Base-by-base conservation (phyloP, 1,140 invertebrate genomes). In the Spodoptera frugiperda region DNA sequence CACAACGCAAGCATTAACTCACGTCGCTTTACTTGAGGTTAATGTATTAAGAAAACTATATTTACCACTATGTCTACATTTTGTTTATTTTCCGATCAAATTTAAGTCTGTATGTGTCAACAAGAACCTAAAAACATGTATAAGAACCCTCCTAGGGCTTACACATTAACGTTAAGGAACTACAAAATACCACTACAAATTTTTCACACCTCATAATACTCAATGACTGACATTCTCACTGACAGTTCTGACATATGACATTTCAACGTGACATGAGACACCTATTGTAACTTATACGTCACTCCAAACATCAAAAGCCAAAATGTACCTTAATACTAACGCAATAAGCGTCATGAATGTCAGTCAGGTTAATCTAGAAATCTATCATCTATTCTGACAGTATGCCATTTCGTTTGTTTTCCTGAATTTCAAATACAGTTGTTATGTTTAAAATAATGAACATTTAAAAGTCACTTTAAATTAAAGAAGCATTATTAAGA, bases 121-220 rank as follows among this genome's bases (percentile, higher is more conserved):
- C 25, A 4, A 25, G 2, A 25, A 25, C 25, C 25, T 25, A 1
- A 25, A 25, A 25, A 25, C 0, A 39, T 39, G 6, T 39, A 39
- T 1, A 4, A 4, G 8, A 39, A 4, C 33, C 6, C 33, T 39
- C 1, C 33, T 39, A 39, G 5, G 5, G 9, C 1, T 39, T 39
- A 1, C 33, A 39, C 9, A 3, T 0, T 39, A 3, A 39, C 9
- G 3, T 0, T 39, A 39, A 0, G 2, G 33, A 39, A 39, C 33
- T 10, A 39, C 33, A 39, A 39, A 39, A 39, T 6, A 6, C 33
- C 33, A 39, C 6, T 39, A 39, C 79, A 65, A 79, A 80, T 63
- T 44, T 44, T 63, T 67, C 17, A 67, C 44, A 65, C 39, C 14
- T 21, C 3, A 21, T 19, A 67, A 25, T 63, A 44, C 19, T 67